Evolutionary conservation across 2,888 invertebrate genomes (phyloP).

Genomic region (Nephrotoma guestfalica): DNA sequence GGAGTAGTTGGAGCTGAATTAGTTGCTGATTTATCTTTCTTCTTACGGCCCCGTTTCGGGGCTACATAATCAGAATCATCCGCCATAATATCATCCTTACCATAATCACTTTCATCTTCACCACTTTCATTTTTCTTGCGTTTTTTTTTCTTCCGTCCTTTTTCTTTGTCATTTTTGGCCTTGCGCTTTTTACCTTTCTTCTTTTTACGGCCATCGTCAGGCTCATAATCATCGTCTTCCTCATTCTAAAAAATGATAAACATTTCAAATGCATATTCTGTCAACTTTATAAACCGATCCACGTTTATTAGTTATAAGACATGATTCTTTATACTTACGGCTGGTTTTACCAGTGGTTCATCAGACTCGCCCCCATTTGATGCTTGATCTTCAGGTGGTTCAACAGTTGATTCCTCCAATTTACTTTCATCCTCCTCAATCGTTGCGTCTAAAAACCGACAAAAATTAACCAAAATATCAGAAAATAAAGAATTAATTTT

Average conservation of each 20-base stretch:
- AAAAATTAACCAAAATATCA: not conserved
- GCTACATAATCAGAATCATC: constrained; percentile 52
- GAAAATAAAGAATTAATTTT: not conserved
- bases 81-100: constrained; percentile 46
- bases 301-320: not conserved
- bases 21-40: constrained; percentile 27
- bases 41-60: constrained; percentile 30
- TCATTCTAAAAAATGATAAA: constrained; percentile 14
- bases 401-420: constrained; percentile 5
- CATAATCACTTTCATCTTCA: constrained; percentile 74
- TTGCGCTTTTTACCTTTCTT: constrained; percentile 92
- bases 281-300: too few relatives aligned
- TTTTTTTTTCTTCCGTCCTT: constrained; percentile 89
- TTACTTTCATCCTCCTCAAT: constrained; percentile 8
- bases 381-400: constrained; percentile 1
- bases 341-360: constrained; percentile 9
- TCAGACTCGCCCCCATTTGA: constrained; percentile 9
- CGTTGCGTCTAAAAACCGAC: not conserved
- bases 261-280: not conserved
- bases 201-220: constrained; percentile 70
- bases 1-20: constrained; percentile 26
- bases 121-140: constrained; percentile 84
- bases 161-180: constrained; percentile 79
- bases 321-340: not conserved
- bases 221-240: constrained; percentile 73